Evolutionary conservation across 2,797 vertebrate genomes (phyloP).

Genomic region (Pangasius sanitwongsei): DNA sequence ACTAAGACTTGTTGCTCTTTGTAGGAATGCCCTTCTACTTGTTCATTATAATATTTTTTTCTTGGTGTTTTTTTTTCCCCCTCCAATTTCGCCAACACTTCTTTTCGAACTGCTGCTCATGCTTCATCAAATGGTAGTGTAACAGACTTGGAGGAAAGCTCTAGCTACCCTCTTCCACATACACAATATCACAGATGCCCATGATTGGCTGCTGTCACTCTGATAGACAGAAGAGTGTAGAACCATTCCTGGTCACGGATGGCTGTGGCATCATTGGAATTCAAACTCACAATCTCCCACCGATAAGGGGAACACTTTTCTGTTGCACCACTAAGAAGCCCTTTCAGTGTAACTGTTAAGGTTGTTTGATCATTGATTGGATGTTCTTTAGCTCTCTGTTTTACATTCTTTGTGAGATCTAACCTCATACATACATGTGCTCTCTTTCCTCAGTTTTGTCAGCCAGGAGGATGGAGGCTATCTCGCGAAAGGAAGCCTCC

Average conservation of each 20-base stretch:
- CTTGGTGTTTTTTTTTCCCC: not conserved
- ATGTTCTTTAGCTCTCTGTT: not conserved
- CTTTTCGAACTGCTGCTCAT: not conserved
- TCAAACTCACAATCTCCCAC: not conserved
- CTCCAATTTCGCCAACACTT: too few species aligned
- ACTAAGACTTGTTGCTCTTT: not conserved
- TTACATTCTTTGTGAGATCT: not conserved
- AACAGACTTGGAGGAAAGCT: not conserved
- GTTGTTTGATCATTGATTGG: not conserved
- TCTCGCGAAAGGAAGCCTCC: slow-evolving; percentile 90
- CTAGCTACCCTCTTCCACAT: not conserved
- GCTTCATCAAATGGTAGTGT: not conserved
- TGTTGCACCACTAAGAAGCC: not conserved
- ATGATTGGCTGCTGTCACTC: not conserved
- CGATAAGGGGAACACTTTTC: not conserved
- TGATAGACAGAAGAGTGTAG: not conserved
- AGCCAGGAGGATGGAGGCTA: slow-evolving; percentile 94
- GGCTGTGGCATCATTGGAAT: not conserved
- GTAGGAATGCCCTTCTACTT: not conserved
- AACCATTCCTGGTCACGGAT: not conserved
- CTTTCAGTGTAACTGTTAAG: not conserved
- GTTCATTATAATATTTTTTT: too few species aligned
- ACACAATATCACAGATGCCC: not conserved
- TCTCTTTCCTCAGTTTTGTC: slow-evolving; percentile 86
- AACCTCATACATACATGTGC: not conserved